Conservation (phyloP, 1,140 invertebrate species). For the Maconellicoccus hirsutus region DNA sequence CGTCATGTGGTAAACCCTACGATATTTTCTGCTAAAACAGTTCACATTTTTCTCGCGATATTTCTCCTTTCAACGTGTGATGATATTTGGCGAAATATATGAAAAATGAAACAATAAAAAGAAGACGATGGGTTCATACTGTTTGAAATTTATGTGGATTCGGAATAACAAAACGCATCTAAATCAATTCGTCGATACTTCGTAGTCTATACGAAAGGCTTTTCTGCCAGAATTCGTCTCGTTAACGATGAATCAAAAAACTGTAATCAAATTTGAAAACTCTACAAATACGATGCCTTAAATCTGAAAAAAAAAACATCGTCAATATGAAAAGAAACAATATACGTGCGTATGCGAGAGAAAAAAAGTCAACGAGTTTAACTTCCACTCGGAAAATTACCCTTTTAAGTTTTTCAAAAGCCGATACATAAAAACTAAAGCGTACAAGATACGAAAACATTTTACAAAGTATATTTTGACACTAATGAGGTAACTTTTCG, state of each 20-base stretch:
- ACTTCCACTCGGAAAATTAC: conserved; percentile 8
- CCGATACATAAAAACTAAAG: conserved; percentile 7
- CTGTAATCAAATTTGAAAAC: not conserved
- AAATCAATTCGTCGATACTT: not conserved
- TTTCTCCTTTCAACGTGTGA: not conserved
- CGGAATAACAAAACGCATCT: conserved; percentile 7
- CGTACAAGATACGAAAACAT: not conserved
- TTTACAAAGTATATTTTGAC: conserved; percentile 2
- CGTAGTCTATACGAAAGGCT: not conserved
- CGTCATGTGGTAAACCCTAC: no score
- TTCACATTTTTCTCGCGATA: not conserved
- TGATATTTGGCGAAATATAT: not conserved
- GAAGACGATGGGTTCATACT: not conserved
- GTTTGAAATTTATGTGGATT: not conserved
- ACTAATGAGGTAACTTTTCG: conserved; percentile 2
- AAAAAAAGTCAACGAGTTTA: not conserved
- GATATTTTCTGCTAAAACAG: not conserved
- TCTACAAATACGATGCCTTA: not conserved
- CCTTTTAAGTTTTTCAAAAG: conserved; percentile 2
- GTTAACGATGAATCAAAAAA: conserved; percentile 1
- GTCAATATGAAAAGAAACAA: not conserved
- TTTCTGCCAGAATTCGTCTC: not conserved
- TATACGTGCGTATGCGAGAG: not conserved
- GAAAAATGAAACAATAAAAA: conserved; percentile 2
- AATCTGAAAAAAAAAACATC: not conserved